A percentile compares a stretch with the other conserved stretches of the same genome.
Evolutionary conservation across 2,888 invertebrate genomes (phyloP).

Genomic region (Trichogramma evanescens): DNA sequence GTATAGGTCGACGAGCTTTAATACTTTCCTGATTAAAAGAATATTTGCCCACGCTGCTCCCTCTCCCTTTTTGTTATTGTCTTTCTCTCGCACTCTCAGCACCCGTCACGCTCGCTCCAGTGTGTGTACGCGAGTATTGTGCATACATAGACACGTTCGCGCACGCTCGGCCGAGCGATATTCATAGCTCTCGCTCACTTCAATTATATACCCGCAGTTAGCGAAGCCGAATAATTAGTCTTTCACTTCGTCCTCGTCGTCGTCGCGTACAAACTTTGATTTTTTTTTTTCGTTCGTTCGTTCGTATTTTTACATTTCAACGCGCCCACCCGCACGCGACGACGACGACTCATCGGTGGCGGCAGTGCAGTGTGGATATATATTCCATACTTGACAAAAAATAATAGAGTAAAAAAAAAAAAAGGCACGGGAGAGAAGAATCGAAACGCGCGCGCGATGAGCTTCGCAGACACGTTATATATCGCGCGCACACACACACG

Average conservation of each 20-base stretch:
- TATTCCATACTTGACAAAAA: too few species aligned
- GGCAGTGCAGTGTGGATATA: too few species aligned
- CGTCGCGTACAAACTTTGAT: too few species aligned
- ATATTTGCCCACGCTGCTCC: not conserved
- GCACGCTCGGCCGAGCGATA: not conserved
- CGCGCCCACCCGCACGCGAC: too few species aligned
- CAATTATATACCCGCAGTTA: slow-evolving; percentile 17
- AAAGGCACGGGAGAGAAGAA: slow-evolving; percentile 1
- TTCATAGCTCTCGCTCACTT: slow-evolving; percentile 12
- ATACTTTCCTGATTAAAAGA: slow-evolving; percentile 10
- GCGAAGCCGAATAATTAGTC: slow-evolving; percentile 20
- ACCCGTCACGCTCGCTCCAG: too few species aligned
- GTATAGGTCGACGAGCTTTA: too few species aligned
- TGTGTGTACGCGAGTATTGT: too few species aligned
- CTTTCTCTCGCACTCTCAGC: not conserved
- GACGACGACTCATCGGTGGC: too few species aligned
- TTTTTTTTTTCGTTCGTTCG: too few species aligned
- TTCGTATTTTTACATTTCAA: too few species aligned
- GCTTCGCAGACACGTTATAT: not conserved
- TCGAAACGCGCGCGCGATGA: slow-evolving; percentile 6
- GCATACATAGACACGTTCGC: too few species aligned
- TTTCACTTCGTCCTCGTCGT: not conserved
- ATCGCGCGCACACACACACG: too few species aligned
- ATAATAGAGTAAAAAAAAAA: not conserved
- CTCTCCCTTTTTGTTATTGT: not conserved